Evolutionary conservation across 2,888 invertebrate genomes (phyloP).

Genomic region (Aspidapion aeneum): DNA sequence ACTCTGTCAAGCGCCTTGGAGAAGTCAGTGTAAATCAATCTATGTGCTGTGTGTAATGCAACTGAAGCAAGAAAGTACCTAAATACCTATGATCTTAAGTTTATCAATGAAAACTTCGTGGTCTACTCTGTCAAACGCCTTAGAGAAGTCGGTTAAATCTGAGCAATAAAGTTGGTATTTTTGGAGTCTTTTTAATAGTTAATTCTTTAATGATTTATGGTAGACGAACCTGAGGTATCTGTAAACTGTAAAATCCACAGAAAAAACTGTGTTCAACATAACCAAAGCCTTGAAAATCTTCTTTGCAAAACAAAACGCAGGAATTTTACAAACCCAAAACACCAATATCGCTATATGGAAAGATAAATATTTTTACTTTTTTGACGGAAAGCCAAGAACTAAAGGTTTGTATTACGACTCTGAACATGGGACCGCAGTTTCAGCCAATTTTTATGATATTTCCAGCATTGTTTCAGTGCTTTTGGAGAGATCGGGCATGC

Average conservation of each 20-base stretch:
- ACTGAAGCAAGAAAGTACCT: too few species aligned
- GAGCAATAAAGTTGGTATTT: too few species aligned
- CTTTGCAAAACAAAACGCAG: slow-evolving; percentile 53
- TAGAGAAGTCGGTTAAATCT: too few species aligned
- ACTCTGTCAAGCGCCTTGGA: too few species aligned
- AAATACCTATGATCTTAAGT: too few species aligned
- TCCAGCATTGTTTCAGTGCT: slow-evolving; percentile 52
- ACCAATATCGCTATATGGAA: slow-evolving; percentile 57
- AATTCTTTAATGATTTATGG: too few species aligned
- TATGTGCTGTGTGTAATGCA: too few species aligned
- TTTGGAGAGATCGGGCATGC: slow-evolving; percentile 41
- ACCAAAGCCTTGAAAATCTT: slow-evolving; percentile 56
- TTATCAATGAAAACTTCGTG: too few species aligned
- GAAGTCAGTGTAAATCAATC: too few species aligned
- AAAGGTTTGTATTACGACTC: slow-evolving; percentile 53
- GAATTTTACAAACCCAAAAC: slow-evolving; percentile 47
- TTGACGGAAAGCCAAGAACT: slow-evolving; percentile 59
- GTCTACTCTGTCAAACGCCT: too few species aligned
- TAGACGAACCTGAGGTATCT: slow-evolving; percentile 43
- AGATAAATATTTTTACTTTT: slow-evolving; percentile 57
- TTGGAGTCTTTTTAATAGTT: too few species aligned
- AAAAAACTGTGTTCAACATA: slow-evolving; percentile 45
- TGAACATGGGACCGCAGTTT: slow-evolving; percentile 53
- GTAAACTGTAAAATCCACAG: slow-evolving; percentile 42
- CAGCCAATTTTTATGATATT: slow-evolving; percentile 55